Evolutionary conservation across 2,113 vertebrate species (phyloP).

Genomic region (Cyrtonyx montezumae): DNA sequence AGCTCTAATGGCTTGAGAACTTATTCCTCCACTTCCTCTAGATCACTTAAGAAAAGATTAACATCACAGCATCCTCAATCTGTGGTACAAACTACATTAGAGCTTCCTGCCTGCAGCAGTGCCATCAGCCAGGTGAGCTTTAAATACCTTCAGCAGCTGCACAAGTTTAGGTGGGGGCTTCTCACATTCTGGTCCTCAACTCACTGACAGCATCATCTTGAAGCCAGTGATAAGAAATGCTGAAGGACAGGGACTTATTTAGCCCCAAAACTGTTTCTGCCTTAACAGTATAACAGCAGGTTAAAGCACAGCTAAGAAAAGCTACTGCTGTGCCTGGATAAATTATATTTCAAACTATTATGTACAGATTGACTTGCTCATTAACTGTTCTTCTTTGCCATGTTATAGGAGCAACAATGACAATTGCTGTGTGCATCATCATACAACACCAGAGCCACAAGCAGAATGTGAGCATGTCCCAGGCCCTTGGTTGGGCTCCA

Average conservation of each 20-base stretch:
- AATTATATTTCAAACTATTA: background rate
- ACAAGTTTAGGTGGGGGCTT: background rate
- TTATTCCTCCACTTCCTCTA: background rate
- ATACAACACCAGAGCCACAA: fast-evolving
- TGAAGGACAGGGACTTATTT: background rate
- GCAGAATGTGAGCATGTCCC: background rate
- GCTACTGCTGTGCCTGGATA: background rate
- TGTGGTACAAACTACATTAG: background rate
- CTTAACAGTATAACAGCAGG: background rate
- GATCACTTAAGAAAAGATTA: background rate
- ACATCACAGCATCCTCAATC: background rate
- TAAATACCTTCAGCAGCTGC: background rate
- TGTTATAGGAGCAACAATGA: background rate
- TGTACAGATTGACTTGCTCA: background rate
- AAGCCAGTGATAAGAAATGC: background rate
- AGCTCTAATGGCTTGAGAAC: background rate
- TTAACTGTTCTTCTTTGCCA: background rate
- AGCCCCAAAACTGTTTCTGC: background rate
- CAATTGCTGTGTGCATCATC: background rate
- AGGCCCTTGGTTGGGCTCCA: background rate
- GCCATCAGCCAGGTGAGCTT: background rate
- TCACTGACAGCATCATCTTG: background rate
- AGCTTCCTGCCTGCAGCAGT: background rate
- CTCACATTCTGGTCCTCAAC: background rate
- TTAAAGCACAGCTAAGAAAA: background rate